phyloP scores from a whole-genome alignment of 2,888 invertebrate species.

The Ethmia dodecea region DNA sequence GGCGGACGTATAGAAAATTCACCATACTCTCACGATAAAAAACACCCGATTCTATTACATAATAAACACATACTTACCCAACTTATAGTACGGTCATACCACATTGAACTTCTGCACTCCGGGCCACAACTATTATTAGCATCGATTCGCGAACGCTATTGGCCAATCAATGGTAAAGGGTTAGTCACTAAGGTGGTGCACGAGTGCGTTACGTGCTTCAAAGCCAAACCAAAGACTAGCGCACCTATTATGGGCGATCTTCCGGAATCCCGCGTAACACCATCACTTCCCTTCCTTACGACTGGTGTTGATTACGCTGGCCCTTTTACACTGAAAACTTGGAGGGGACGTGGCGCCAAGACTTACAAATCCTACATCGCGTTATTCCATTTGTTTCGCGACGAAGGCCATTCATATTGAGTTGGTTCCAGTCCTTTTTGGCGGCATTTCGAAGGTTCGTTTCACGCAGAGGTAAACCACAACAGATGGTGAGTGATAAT shows the following conservation, averaged over 20 bases:
- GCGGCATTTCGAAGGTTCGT: slow-evolving; percentile 10
- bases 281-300: slow-evolving; percentile 10
- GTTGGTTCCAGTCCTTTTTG: slow-evolving; percentile 7
- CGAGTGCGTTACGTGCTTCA: background rate
- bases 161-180: slow-evolving; percentile 22
- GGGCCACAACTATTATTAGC: slow-evolving; percentile 21
- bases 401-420: slow-evolving; percentile 17
- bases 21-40: slow-evolving; percentile 18
- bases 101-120: slow-evolving; percentile 20
- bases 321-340: slow-evolving; percentile 12
- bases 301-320: slow-evolving; percentile 21
- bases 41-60: slow-evolving; percentile 26
- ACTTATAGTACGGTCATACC: slow-evolving; percentile 18
- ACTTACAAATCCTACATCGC: slow-evolving; percentile 13
- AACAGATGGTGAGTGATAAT: slow-evolving; percentile 8
- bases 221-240: slow-evolving; percentile 7
- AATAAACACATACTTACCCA: slow-evolving; percentile 23
- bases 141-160: slow-evolving; percentile 17
- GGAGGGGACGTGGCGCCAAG: slow-evolving; percentile 9
- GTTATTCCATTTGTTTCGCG: slow-evolving; percentile 17
- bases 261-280: slow-evolving; percentile 12
- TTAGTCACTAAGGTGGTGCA: slow-evolving; percentile 10
- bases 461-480: slow-evolving; percentile 10
- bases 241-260: slow-evolving; percentile 21
- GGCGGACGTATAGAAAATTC: slow-evolving; percentile 24